A percentile compares a stretch with the other conserved stretches of the same genome.
Evolutionary conservation across 2,113 vertebrate species (phyloP).

Genomic region (Halcyon malimbica): DNA sequence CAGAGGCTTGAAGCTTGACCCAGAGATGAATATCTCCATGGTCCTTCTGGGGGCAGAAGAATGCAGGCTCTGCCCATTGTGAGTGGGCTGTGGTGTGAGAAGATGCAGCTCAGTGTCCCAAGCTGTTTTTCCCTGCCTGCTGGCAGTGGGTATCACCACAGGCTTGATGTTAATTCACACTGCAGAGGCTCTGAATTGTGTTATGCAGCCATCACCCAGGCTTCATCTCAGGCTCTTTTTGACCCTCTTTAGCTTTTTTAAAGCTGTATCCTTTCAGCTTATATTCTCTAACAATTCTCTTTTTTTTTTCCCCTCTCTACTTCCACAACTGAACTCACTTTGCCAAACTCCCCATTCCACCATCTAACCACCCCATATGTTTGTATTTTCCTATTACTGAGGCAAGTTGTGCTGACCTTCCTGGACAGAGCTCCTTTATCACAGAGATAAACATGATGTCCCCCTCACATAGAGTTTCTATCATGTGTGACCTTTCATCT

Average conservation of each 20-base stretch:
- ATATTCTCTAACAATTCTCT: neutral
- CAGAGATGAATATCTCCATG: neutral
- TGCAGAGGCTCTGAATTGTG: neutral
- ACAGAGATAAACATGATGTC: constrained; percentile 41
- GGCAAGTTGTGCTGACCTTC: constrained; percentile 1
- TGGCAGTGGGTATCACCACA: neutral
- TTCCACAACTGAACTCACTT: neutral
- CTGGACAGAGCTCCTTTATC: constrained; percentile 71
- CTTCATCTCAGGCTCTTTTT: neutral
- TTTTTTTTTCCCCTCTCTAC: neutral
- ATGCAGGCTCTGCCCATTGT: neutral
- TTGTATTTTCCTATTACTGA: constrained; percentile 42
- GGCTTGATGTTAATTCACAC: neutral
- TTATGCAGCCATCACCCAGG: neutral
- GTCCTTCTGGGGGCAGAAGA: neutral
- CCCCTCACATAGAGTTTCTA: constrained; percentile 51
- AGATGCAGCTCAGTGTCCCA: neutral
- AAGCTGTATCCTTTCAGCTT: neutral
- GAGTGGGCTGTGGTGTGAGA: neutral
- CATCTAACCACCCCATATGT: constrained; percentile 21
- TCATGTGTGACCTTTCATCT: constrained; percentile 73
- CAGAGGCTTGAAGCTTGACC: neutral
- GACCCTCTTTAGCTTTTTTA: neutral
- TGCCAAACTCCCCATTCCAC: neutral
- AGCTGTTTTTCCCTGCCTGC: neutral